These are phyloP conservation scores for Brachynemurus nebulosus DNA, from an alignment of 2,888 invertebrate genomes.

Conservation along the genomic window DNA sequence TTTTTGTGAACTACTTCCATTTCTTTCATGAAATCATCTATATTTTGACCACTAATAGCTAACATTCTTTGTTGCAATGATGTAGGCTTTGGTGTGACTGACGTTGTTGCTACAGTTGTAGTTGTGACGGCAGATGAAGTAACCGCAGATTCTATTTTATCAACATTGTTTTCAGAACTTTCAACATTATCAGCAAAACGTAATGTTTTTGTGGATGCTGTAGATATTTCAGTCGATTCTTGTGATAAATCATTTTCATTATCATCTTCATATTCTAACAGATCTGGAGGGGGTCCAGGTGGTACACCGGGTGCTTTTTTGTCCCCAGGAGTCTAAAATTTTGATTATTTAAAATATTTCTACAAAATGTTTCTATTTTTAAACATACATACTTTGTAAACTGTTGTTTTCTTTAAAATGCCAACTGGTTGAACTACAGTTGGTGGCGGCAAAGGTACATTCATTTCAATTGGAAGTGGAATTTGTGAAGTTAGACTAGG, in stretches of 20 bases:
- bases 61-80: conserved; percentile 76
- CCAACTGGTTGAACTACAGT: conserved; percentile 45
- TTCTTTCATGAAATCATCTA: conserved; percentile 86
- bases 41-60: conserved; percentile 79
- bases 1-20: conserved; percentile 77
- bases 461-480: conserved; percentile 35
- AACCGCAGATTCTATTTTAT: conserved; percentile 19
- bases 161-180: conserved; percentile 13
- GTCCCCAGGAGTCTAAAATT: conserved; percentile 27
- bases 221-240: conserved; percentile 25
- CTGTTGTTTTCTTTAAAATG: conserved; percentile 62
- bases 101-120: conserved; percentile 12
- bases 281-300: conserved; percentile 67
- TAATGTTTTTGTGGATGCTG: conserved; percentile 37
- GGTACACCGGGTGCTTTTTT: conserved; percentile 77
- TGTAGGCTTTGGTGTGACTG: conserved; percentile 46
- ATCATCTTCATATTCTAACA: conserved; percentile 27
- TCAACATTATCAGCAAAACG: conserved; percentile 40
- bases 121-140: too few species aligned
- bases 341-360: too few species aligned
- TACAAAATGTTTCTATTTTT: too few species aligned
- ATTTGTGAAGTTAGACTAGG: conserved; percentile 41
- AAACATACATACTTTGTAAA: conserved; percentile 16
- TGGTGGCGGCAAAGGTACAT: conserved; percentile 32
- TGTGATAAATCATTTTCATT: conserved; percentile 14